phyloP scores from a whole-genome alignment of 53 echinoderm and acorn worm species.

The Echinarachnius parma region DNA sequence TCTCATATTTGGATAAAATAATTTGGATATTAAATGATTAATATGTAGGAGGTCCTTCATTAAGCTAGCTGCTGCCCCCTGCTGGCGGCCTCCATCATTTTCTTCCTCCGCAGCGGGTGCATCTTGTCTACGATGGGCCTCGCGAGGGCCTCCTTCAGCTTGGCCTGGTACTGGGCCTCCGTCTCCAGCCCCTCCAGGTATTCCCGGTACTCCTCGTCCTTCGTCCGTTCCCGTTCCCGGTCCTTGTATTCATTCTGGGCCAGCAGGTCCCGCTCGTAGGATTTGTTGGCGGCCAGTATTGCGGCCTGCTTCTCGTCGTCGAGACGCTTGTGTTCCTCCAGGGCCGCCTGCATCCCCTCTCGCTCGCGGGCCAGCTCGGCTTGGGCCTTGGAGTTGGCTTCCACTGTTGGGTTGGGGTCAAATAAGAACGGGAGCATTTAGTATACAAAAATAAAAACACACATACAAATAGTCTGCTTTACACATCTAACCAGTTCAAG shows the following conservation, averaged over 20 bases:
- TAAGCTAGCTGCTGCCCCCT: no score
- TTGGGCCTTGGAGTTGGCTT: slow-evolving; percentile 66
- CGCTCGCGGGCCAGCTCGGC: slow-evolving; percentile 64
- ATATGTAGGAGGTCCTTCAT: no score
- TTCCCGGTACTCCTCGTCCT: slow-evolving; percentile 87
- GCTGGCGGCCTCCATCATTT: slow-evolving; percentile 54
- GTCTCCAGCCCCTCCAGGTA: slow-evolving; percentile 88
- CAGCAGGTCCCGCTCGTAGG: slow-evolving; percentile 75
- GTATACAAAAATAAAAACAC: no score
- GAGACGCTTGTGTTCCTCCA: slow-evolving; percentile 91
- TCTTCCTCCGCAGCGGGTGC: slow-evolving; percentile 82
- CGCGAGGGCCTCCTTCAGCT: slow-evolving; percentile 96
- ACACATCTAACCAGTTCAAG: no score
- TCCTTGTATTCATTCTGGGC: slow-evolving; percentile 67
- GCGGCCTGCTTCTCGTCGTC: slow-evolving; percentile 76
- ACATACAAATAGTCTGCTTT: no score
- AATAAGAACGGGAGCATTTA: no score
- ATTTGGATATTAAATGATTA: no score
- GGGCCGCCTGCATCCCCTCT: slow-evolving; percentile 85
- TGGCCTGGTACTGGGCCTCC: slow-evolving; percentile 97
- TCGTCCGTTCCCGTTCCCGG: slow-evolving; percentile 56
- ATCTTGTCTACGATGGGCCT: slow-evolving; percentile 93
- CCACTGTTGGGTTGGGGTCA: slow-evolving; percentile 76
- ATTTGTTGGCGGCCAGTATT: slow-evolving; percentile 62
- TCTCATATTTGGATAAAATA: no score